A percentile compares a stretch with the other conserved stretches of the same genome.
Evolutionary conservation across 2,888 invertebrate genomes (phyloP).

Genomic region (Ochropleura plecta): DNA sequence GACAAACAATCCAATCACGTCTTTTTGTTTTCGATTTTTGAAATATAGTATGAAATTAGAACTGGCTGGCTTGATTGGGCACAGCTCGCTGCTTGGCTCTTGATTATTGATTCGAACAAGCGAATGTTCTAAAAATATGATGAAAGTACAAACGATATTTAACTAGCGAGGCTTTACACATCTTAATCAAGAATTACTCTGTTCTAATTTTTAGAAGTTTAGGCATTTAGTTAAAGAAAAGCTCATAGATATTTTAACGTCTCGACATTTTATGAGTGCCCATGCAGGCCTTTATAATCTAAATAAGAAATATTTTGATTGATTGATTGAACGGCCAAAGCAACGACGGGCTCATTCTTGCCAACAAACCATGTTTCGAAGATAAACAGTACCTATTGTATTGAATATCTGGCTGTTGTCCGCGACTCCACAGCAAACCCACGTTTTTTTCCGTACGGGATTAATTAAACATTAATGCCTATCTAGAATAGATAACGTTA

Average conservation of each 20-base stretch:
- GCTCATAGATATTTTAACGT: background rate
- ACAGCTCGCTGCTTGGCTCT: background rate
- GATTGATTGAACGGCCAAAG: too few relatives aligned
- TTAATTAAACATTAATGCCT: background rate
- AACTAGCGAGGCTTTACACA: background rate
- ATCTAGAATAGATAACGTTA: background rate
- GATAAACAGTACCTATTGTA: background rate
- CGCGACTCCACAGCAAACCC: background rate
- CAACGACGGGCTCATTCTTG: background rate
- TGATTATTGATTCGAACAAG: background rate
- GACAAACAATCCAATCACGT: slow-evolving; percentile 55
- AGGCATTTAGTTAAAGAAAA: background rate
- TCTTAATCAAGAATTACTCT: too few relatives aligned
- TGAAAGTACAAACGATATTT: background rate
- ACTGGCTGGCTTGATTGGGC: background rate
- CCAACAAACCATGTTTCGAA: background rate
- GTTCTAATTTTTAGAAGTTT: too few relatives aligned
- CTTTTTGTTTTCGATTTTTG: background rate
- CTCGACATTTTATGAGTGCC: background rate
- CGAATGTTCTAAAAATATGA: background rate
- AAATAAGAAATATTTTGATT: too few relatives aligned
- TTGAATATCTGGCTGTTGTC: background rate
- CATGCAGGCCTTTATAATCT: too few relatives aligned
- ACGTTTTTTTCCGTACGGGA: background rate
- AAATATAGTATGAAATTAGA: too few relatives aligned